Evolutionary conservation across 2,888 invertebrate species (phyloP).

Genomic region (Laspeyria flexula): DNA sequence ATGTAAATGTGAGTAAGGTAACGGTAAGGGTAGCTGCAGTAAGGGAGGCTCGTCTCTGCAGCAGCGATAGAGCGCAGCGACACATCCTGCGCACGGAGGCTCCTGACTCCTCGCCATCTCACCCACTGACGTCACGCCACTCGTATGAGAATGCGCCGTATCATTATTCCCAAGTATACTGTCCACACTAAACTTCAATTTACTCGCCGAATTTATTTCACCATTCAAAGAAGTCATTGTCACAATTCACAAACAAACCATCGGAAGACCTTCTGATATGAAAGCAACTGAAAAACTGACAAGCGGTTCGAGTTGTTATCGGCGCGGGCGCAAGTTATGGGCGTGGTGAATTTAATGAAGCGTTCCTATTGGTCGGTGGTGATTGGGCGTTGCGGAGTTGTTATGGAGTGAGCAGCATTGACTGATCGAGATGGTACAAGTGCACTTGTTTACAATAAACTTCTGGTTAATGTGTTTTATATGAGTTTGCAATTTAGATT

Average conservation of each 20-base stretch:
- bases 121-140: slow-evolving; percentile 32
- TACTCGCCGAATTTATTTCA: slow-evolving; percentile 66
- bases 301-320: slow-evolving; percentile 51
- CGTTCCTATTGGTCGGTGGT: slow-evolving; percentile 61
- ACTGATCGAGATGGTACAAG: slow-evolving; percentile 73
- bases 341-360: slow-evolving; percentile 64
- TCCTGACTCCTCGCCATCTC: slow-evolving; percentile 63
- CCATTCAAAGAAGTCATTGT: slow-evolving; percentile 74
- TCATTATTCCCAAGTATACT: slow-evolving; percentile 87
- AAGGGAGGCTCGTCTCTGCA: slow-evolving; percentile 83
- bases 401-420: slow-evolving; percentile 74
- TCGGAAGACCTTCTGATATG: slow-evolving; percentile 50
- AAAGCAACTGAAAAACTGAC: slow-evolving; percentile 76
- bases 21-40: slow-evolving; percentile 68
- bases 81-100: slow-evolving; percentile 87
- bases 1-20: slow-evolving; percentile 76
- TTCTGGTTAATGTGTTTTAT: slow-evolving; percentile 80
- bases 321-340: slow-evolving; percentile 70
- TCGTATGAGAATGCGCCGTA: slow-evolving; percentile 24
- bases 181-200: slow-evolving; percentile 90
- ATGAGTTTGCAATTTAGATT: slow-evolving; percentile 76
- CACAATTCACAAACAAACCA: slow-evolving; percentile 47
- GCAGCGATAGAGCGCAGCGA: slow-evolving; percentile 88
- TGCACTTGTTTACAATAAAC: slow-evolving; percentile 83
- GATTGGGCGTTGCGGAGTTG: slow-evolving; percentile 64